phyloP scores from a whole-genome alignment of 1,140 invertebrate species.

The silkworm (Bombyx mori) region ASM3026992v2 NC_085125.1:5235001-5235500 shows the following conservation, averaged over 20 bases:
- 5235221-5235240: conserved; percentile 42
- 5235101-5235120: too few species aligned
- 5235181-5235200: too few species aligned
- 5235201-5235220: conserved; percentile 29
- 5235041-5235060: too few species aligned
- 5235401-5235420: conserved; percentile 43
- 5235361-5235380: conserved; percentile 36
- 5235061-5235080: too few species aligned
- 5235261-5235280: conserved; percentile 31
- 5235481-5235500: too few species aligned
- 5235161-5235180: too few species aligned
- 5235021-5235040: too few species aligned
- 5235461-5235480: too few species aligned
- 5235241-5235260: conserved; percentile 33
- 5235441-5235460: conserved; percentile 44
- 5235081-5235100: too few species aligned
- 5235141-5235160: too few species aligned
- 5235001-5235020: too few species aligned
- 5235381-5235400: conserved; percentile 44
- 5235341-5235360: conserved; percentile 44
- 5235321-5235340: conserved; percentile 48
- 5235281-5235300: conserved; percentile 36
- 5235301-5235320: conserved; percentile 27
- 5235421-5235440: conserved; percentile 40
- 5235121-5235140: too few species aligned